These are phyloP conservation scores for Sinocyclocheilus grahami DNA, from an alignment of 2,113 vertebrate genomes.

Conservation along the genomic window DNA sequence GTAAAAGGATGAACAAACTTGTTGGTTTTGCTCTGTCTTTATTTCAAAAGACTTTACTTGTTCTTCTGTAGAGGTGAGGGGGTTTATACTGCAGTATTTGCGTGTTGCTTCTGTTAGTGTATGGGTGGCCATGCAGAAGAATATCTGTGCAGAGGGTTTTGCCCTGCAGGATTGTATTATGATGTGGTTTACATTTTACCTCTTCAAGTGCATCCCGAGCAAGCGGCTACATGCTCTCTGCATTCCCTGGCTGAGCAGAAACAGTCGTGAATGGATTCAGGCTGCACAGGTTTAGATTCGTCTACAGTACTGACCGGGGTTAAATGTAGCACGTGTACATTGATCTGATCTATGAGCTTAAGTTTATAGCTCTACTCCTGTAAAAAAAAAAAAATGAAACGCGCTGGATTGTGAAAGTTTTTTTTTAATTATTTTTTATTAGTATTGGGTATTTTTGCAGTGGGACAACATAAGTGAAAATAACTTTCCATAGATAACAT, in stretches of 20 bases:
- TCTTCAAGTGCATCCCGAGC: slow-evolving; percentile 70
- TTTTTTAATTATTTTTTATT: no score
- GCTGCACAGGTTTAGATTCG: slow-evolving; percentile 56
- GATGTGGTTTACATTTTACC: slow-evolving; percentile 78
- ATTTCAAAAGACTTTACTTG: not conserved
- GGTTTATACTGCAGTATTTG: slow-evolving; percentile 8
- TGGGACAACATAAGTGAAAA: not conserved
- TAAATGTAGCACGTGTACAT: slow-evolving; percentile 26
- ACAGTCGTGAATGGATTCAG: slow-evolving; percentile 70
- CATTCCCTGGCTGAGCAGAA: slow-evolving; percentile 71
- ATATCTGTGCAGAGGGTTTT: slow-evolving; percentile 65
- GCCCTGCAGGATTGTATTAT: slow-evolving; percentile 71
- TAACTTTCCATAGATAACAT: slow-evolving; percentile 11
- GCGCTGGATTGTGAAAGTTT: not conserved
- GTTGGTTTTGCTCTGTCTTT: not conserved
- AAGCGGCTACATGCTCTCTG: slow-evolving; percentile 65
- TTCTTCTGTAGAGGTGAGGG: not conserved
- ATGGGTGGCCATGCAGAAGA: slow-evolving; percentile 72
- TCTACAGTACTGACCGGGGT: not conserved
- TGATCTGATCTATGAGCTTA: not conserved
- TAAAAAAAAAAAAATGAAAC: not conserved
- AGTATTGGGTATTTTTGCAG: not conserved
- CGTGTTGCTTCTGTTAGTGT: slow-evolving; percentile 14
- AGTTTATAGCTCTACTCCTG: not conserved
- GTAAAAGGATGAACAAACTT: not conserved